A percentile compares a stretch with the other conserved stretches of the same genome.
phyloP scores from a whole-genome alignment of 2,113 vertebrate genomes.

The Pomatostomus ruficeps region DNA sequence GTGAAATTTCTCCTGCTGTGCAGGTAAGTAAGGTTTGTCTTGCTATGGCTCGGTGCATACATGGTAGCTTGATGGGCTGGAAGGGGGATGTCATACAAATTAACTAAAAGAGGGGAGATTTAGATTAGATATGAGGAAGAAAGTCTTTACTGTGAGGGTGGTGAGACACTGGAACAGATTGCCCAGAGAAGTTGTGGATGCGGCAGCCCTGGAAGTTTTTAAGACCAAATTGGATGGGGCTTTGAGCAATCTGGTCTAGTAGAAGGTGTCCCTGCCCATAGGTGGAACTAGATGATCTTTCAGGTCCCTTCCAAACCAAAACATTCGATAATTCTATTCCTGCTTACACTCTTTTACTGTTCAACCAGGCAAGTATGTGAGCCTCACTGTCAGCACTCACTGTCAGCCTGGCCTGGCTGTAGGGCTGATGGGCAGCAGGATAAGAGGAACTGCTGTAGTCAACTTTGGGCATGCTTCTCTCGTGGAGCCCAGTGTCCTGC shows the following conservation, averaged over 20 bases:
- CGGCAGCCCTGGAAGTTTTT: not conserved
- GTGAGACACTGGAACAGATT: not conserved
- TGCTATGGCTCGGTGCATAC: not conserved
- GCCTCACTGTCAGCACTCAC: not conserved
- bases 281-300: not conserved
- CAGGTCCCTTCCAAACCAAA: not conserved
- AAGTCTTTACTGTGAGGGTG: not conserved
- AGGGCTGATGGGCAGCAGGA: not conserved
- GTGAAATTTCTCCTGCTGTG: slow-evolving; percentile 26
- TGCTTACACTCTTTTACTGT: not conserved
- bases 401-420: not conserved
- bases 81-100: not conserved
- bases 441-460: not conserved
- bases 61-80: not conserved
- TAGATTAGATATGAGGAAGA: not conserved
- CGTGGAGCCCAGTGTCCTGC: not conserved
- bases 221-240: not conserved
- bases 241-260: not conserved
- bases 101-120: not conserved
- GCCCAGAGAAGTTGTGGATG: not conserved
- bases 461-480: not conserved
- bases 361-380: not conserved
- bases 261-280: not conserved
- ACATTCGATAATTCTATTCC: not conserved
- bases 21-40: slow-evolving; percentile 58